A percentile compares a stretch with the other conserved stretches of the same genome.
phyloP scores from a whole-genome alignment of 2,113 vertebrate genomes.

The Sialia sialis region DNA sequence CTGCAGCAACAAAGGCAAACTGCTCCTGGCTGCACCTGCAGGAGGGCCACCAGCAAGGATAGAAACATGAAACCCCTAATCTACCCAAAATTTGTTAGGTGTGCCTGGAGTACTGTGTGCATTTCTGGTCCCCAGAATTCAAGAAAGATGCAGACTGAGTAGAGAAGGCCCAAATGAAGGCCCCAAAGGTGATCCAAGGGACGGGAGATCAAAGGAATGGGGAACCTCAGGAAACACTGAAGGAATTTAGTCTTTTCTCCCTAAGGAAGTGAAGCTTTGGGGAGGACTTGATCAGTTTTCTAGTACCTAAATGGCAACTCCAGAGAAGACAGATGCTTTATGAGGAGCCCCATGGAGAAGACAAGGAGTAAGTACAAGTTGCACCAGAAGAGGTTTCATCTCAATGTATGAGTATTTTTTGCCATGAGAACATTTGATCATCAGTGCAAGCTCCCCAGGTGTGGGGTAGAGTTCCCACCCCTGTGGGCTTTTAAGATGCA shows the following conservation, averaged over 20 bases:
- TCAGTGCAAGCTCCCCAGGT: background rate
- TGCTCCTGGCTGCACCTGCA: background rate
- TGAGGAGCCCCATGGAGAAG: background rate
- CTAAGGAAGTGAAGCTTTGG: background rate
- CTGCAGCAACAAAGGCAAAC: background rate
- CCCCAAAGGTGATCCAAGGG: background rate
- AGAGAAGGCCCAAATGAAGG: background rate
- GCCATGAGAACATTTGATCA: background rate
- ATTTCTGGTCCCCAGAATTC: background rate
- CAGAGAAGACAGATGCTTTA: background rate
- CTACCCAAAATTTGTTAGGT: fast-evolving
- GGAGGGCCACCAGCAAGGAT: background rate
- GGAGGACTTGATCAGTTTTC: background rate
- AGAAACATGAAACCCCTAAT: background rate
- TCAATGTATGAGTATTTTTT: background rate
- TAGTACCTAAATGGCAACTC: background rate
- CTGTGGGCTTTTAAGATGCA: background rate
- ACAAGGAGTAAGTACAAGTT: background rate
- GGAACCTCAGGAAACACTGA: background rate
- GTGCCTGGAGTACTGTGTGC: background rate
- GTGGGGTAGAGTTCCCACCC: fast-evolving
- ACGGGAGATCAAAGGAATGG: background rate
- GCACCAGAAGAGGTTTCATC: background rate
- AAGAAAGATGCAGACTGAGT: background rate
- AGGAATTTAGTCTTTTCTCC: background rate